A percentile compares a stretch with the other conserved stretches of the same genome.
These are phyloP conservation scores for Phylloscopus trochilus DNA, from an alignment of 2,113 vertebrate species.

Conservation along the genomic window DNA sequence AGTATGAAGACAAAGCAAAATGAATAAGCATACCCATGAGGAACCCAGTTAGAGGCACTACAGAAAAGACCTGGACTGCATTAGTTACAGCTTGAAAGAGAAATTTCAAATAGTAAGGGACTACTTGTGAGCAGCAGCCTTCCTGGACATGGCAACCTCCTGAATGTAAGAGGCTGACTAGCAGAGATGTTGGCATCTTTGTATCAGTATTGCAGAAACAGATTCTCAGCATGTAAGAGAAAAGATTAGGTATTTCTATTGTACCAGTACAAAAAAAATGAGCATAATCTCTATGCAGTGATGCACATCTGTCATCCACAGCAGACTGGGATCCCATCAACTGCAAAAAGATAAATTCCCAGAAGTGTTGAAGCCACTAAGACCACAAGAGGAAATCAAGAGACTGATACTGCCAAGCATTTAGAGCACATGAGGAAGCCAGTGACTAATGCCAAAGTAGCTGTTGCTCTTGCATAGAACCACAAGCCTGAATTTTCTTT, in stretches of 20 bases:
- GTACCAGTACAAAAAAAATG: background rate
- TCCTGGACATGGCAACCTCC: background rate
- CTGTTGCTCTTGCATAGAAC: background rate
- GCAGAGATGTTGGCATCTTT: background rate
- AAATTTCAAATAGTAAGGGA: background rate
- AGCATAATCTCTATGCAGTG: background rate
- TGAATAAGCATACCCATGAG: background rate
- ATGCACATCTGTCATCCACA: background rate
- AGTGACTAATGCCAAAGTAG: background rate
- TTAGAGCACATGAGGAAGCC: background rate
- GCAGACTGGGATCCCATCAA: background rate
- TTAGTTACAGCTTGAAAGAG: background rate
- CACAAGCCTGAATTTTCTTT: background rate
- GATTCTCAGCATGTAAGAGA: background rate
- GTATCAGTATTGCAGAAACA: background rate
- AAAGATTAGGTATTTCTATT: background rate
- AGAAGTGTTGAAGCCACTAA: background rate
- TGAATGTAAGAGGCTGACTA: background rate
- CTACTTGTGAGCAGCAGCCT: background rate
- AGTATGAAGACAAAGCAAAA: background rate
- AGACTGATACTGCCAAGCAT: background rate
- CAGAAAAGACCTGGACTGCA: background rate
- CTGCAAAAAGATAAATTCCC: background rate
- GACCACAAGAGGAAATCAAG: background rate
- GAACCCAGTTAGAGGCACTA: background rate